Percentiles rank a stretch among this genome's conserved stretches.
Evolutionary conservation across 2,888 invertebrate species (phyloP).

Genomic region (Machimus atricapillus): DNA sequence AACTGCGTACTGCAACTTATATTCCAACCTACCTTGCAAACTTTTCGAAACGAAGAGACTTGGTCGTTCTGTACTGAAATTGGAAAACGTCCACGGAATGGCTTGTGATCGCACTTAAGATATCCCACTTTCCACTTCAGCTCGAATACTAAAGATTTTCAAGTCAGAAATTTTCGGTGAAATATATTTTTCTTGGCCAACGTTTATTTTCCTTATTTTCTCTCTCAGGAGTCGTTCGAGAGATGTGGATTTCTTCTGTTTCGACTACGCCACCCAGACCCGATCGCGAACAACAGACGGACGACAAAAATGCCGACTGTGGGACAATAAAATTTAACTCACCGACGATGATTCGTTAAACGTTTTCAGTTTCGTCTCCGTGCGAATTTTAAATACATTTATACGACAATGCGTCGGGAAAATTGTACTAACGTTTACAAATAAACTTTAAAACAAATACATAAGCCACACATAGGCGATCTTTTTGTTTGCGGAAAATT

Average conservation of each 20-base stretch:
- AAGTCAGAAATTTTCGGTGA: conserved; percentile 6
- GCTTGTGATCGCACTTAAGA: conserved; percentile 16
- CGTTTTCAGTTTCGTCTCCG: not conserved
- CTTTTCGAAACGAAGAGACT: not conserved
- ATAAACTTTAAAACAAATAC: not conserved
- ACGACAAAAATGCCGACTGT: not conserved
- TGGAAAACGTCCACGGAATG: conserved; percentile 2
- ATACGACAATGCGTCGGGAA: not conserved
- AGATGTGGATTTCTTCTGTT: not conserved
- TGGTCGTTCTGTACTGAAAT: not conserved
- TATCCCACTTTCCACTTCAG: conserved; percentile 36
- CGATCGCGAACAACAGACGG: conserved; percentile 13
- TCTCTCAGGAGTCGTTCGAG: conserved; percentile 4
- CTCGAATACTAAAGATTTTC: conserved; percentile 33
- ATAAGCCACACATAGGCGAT: not conserved
- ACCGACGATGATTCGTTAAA: not conserved
- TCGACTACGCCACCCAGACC: conserved; percentile 11
- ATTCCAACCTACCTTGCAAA: not conserved
- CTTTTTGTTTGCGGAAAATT: not conserved
- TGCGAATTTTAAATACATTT: not conserved
- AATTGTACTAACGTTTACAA: not conserved
- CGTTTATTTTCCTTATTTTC: conserved; percentile 21
- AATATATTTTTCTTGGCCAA: conserved; percentile 28
- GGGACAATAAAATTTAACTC: not conserved
- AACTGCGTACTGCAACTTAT: not conserved